Percentiles rank a stretch among this genome's conserved stretches.
These are phyloP conservation scores for Saturnia pavonia DNA, from an alignment of 2,888 invertebrate species.

Conservation along the genomic window DNA sequence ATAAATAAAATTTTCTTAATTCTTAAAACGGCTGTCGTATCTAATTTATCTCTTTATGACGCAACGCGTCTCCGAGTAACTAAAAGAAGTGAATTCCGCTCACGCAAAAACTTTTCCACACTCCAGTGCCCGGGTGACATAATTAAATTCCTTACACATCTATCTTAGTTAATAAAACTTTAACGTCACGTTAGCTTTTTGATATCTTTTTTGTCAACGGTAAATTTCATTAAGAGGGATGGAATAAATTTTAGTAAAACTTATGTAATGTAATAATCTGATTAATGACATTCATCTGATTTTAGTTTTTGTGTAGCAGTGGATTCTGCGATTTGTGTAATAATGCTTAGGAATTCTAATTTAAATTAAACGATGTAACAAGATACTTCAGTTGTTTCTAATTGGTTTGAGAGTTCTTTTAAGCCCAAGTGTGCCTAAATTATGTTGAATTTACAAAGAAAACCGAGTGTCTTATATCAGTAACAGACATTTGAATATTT, in stretches of 20 bases:
- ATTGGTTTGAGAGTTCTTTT: neutral
- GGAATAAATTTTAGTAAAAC: neutral
- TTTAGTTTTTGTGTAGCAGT: neutral
- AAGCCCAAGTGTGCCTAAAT: neutral
- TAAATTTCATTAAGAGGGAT: slow-evolving; percentile 8
- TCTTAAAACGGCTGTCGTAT: slow-evolving; percentile 26
- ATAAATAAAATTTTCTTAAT: slow-evolving; percentile 1
- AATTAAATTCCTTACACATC: slow-evolving; percentile 43
- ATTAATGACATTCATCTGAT: neutral
- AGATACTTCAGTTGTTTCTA: neutral
- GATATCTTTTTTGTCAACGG: slow-evolving; percentile 16
- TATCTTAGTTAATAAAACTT: slow-evolving; percentile 38
- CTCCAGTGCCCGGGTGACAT: slow-evolving; percentile 35
- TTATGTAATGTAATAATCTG: neutral
- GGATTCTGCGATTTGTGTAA: neutral
- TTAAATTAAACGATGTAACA: neutral
- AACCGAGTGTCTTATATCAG: no score
- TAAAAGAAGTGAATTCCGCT: slow-evolving; percentile 14
- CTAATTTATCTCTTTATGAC: slow-evolving; percentile 37
- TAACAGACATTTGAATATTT: no score
- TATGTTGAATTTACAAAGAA: no score
- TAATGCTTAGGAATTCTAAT: neutral
- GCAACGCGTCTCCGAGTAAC: slow-evolving; percentile 24
- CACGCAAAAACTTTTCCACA: slow-evolving; percentile 35
- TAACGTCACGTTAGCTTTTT: slow-evolving; percentile 39